Evolutionary conservation across 2,113 vertebrate genomes (phyloP).

Genomic region (Hoplias malabaricus): DNA sequence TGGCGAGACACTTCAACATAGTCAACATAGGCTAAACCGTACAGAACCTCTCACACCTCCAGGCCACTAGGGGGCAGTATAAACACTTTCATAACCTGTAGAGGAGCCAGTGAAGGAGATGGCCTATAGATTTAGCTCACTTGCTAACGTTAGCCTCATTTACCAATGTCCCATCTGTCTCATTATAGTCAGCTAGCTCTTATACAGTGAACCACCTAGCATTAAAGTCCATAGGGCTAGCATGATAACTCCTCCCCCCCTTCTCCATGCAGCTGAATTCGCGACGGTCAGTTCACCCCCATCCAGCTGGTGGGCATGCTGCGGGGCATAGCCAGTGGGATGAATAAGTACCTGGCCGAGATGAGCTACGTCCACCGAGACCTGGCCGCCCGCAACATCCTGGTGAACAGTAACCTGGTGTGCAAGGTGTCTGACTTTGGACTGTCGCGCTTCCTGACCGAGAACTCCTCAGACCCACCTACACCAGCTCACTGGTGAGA

Average conservation of each 20-base stretch:
- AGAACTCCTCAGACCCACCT: conserved; percentile 76
- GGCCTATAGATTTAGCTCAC: too few relatives aligned
- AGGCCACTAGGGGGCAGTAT: too few relatives aligned
- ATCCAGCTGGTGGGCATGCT: conserved; percentile 80
- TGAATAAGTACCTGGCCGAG: conserved; percentile 77
- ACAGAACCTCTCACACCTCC: too few relatives aligned
- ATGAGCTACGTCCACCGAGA: conserved; percentile 79
- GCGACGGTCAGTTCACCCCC: conserved; percentile 74
- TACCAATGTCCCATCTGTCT: too few relatives aligned
- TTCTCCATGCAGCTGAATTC: conserved; percentile 61
- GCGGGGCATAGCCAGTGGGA: conserved; percentile 75
- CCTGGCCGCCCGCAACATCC: conserved; percentile 77
- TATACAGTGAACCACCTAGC: too few relatives aligned
- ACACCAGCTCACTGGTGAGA: conserved; percentile 76
- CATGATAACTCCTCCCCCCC: neutral
- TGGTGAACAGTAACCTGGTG: conserved; percentile 80
- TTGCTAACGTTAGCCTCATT: too few relatives aligned
- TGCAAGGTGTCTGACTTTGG: conserved; percentile 80
- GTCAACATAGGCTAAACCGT: too few relatives aligned
- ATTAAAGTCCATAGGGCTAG: too few relatives aligned
- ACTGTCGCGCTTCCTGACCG: conserved; percentile 74
- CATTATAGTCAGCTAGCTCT: too few relatives aligned
- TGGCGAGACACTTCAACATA: too few relatives aligned
- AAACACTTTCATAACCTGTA: too few relatives aligned
- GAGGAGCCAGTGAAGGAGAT: too few relatives aligned